Evolutionary conservation across 2,888 invertebrate species (phyloP), one percentile per base, ranked within the genome.

Genomic region (Tinea pellionella): DNA sequence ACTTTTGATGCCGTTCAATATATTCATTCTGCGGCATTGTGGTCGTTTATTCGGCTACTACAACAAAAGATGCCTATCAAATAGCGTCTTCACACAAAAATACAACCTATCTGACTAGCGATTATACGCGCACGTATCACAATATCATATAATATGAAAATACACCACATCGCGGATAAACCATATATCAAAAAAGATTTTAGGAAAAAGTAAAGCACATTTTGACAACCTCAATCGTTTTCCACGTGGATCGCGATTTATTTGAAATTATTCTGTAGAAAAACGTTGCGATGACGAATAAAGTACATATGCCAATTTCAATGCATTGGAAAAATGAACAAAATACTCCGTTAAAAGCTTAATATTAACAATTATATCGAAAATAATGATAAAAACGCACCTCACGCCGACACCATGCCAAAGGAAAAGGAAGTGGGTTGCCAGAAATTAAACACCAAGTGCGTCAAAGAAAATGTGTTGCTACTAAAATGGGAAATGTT

Each of bases 21-120:
- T 99, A 97, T 87, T 99, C 99, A 92, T 99, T 99, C 90, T 99
- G 99, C 76, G 98, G 98, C 98, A 97, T 97, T 81, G 75, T 89
- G 84, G 82, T 80, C 84, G 85, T 80, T 86, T 80, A 77, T 71
- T 76, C 87, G 83, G 83, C 83, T 81, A 86, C 85, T 87, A 87
- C 81, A 86, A 87, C 86, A 87, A 87, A 85, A 84, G 75, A 70
- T 65, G 74, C 68, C 69, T 70, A 70, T 73, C 70, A 80, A 73
- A 69, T 64, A 18, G 53, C 24, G 53, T 53, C 53, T 19, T 24
- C 53, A 47, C 47, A n/a, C 16, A 47, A 47, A 15, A 15, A 16
- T 47, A 47, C 9, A 12, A 41, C 13, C 8, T 8, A 41, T 41
- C 41, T 8, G 13, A 24, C 24, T 3, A 24, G 24, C 6, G 24